Conservation (phyloP, 2,113 vertebrate genomes). For the Ochotona curzoniae region DNA sequence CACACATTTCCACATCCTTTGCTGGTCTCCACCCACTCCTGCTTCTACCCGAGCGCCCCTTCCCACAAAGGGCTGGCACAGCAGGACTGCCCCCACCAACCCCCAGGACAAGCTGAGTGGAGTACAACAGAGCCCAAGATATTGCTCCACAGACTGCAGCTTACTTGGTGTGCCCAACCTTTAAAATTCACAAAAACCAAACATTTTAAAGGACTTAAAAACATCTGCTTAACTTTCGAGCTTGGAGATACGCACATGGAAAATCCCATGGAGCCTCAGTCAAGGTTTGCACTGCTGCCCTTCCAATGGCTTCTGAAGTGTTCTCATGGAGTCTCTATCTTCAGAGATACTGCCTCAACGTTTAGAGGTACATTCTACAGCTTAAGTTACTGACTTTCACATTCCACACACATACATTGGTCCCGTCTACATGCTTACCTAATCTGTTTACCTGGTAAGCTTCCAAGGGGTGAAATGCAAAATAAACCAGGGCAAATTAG, state of each 20-base stretch:
- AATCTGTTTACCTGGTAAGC: neutral
- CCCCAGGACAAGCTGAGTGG: neutral
- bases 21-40: fast-evolving
- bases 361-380: constrained; percentile 28
- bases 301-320: neutral
- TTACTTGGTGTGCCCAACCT: neutral
- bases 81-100: neutral
- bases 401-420: neutral
- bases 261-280: neutral
- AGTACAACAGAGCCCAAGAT: neutral
- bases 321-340: neutral
- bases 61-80: fast-evolving
- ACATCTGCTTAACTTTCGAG: neutral
- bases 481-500: neutral
- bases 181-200: neutral
- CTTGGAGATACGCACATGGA: neutral
- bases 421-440: constrained; percentile 10
- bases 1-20: neutral
- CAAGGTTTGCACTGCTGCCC: neutral
- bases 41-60: neutral
- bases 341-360: neutral
- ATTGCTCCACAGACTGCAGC: neutral
- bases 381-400: constrained; percentile 31
- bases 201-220: neutral
- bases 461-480: constrained; percentile 23